These are phyloP conservation scores for Alligator mississippiensis DNA, from an alignment of 2,113 vertebrate species.

Conservation along the genomic window DNA sequence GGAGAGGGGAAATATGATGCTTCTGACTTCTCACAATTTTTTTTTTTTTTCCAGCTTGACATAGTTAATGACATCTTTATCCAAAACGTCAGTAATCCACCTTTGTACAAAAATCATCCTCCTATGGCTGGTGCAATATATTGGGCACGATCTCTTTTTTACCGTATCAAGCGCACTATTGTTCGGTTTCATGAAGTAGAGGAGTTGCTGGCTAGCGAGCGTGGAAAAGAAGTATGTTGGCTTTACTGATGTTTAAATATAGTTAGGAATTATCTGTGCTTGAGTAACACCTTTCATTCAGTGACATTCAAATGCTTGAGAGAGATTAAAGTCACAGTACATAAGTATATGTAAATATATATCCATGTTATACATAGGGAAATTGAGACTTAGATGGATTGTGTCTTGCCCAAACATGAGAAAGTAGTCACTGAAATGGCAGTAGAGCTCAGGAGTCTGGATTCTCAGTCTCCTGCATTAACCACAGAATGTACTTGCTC, in stretches of 20 bases:
- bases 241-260: not conserved
- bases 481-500: not conserved
- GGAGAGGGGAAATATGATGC: not conserved
- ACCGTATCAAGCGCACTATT: slow-evolving; percentile 83
- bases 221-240: slow-evolving; percentile 77
- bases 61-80: slow-evolving; percentile 82
- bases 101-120: slow-evolving; percentile 85
- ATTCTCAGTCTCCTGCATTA: not conserved
- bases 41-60: slow-evolving; percentile 81
- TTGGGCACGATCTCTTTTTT: slow-evolving; percentile 88
- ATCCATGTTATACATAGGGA: not conserved
- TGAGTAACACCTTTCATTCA: not conserved
- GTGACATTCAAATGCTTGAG: not conserved
- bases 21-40: not conserved
- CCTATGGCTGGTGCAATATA: slow-evolving; percentile 89
- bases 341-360: not conserved
- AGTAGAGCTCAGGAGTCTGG: not conserved
- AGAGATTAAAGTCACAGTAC: not conserved
- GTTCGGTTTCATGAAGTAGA: slow-evolving; percentile 84
- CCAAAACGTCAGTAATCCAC: slow-evolving; percentile 81
- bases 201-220: slow-evolving; percentile 81
- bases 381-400: not conserved
- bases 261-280: not conserved
- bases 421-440: not conserved
- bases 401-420: not conserved